A percentile compares a stretch with the other conserved stretches of the same genome.
phyloP scores from a whole-genome alignment of 1,140 invertebrate species.

The Mesaphorura yosii region DNA sequence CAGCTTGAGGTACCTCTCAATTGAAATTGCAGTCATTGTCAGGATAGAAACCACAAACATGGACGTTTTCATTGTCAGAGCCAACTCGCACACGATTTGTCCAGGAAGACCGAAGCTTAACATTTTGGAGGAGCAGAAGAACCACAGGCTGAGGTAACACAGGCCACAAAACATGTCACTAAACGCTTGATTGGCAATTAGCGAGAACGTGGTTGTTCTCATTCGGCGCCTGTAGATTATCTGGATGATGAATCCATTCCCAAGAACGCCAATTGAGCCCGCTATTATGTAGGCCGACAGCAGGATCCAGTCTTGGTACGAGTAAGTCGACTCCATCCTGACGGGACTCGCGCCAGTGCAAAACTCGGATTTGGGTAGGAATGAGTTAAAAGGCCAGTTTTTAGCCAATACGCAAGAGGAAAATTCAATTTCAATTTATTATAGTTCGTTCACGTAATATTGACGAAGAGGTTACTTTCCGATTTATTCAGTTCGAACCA shows the following conservation, averaged over 20 bases:
- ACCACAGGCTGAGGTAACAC: neutral
- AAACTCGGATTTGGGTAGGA: no score
- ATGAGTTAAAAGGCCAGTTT: no score
- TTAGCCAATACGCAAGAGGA: no score
- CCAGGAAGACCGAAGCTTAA: neutral
- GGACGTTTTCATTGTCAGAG: neutral
- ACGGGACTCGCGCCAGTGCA: no score
- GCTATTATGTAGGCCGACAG: neutral
- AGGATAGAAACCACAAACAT: neutral
- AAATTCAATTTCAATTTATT: no score
- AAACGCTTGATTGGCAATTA: slow-evolving; percentile 1
- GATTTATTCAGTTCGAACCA: no score
- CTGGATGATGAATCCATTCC: neutral
- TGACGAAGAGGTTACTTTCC: no score
- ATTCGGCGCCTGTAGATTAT: neutral
- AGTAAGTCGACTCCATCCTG: no score
- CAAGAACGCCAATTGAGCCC: neutral
- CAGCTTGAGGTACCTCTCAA: slow-evolving; percentile 1
- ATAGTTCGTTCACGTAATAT: no score
- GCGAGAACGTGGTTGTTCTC: neutral
- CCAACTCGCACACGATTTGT: neutral
- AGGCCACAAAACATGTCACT: slow-evolving; percentile 2
- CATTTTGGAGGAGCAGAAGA: neutral
- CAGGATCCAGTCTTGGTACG: neutral
- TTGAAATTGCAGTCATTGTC: neutral